Evolutionary conservation across 2,888 invertebrate genomes (phyloP).

Genomic region (Tetragonula carbonaria): DNA sequence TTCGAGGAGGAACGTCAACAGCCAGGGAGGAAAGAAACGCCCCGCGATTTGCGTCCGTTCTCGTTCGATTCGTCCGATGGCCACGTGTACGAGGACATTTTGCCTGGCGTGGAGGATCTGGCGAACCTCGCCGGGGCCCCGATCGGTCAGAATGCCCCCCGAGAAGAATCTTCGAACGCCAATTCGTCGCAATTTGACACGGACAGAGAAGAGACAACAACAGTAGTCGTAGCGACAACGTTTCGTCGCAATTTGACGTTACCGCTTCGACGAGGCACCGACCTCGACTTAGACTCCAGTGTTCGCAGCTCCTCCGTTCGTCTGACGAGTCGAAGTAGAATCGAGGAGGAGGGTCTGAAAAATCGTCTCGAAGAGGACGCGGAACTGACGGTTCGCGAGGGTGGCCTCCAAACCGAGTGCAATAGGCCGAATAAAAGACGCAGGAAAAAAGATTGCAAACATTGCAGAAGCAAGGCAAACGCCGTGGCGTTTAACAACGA

Average conservation of each 20-base stretch:
- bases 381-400: too few relatives aligned
- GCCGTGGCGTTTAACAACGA: neutral
- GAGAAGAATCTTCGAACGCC: neutral
- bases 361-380: too few relatives aligned
- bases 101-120: neutral
- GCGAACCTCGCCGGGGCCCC: neutral
- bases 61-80: constrained; percentile 48
- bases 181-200: too few relatives aligned
- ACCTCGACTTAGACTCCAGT: constrained; percentile 5
- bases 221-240: too few relatives aligned
- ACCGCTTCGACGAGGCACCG: constrained; percentile 70
- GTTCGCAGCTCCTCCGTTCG: constrained; percentile 74
- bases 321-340: constrained; percentile 71
- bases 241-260: constrained; percentile 76
- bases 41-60: neutral
- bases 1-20: constrained; percentile 78
- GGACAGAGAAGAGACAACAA: neutral
- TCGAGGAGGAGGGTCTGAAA: neutral
- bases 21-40: constrained; percentile 29
- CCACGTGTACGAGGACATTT: constrained; percentile 81
- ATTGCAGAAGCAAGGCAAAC: constrained; percentile 72
- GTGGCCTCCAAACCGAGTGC: constrained; percentile 19
- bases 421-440: constrained; percentile 70
- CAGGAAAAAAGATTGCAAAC: constrained; percentile 81
- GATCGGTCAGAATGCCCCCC: neutral